Percentiles rank a stretch among this genome's conserved stretches.
phyloP scores from a whole-genome alignment of 2,888 invertebrate genomes.

The Andrena minutula region DNA sequence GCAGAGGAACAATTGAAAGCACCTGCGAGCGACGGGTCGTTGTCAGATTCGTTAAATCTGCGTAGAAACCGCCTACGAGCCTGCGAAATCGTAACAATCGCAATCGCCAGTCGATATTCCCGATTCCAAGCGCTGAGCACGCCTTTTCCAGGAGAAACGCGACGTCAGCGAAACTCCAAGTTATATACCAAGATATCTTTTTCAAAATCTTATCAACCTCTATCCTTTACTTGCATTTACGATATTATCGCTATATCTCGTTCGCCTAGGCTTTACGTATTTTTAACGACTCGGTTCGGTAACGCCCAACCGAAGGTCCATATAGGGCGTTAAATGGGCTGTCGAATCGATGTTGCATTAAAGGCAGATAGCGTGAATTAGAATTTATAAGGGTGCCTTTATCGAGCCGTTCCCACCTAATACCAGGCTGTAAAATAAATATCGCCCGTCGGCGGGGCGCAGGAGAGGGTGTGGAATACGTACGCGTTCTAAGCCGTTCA shows the following conservation, averaged over 20 bases:
- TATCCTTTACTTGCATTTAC: not conserved
- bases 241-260: not conserved
- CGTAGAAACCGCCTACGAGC: not conserved
- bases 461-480: slow-evolving; percentile 13
- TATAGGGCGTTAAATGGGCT: not conserved
- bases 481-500: not conserved
- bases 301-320: not conserved
- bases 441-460: slow-evolving; percentile 5
- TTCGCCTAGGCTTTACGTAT: not conserved
- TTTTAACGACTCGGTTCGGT: not conserved
- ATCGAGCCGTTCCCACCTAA: slow-evolving; percentile 8
- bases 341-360: slow-evolving; percentile 21
- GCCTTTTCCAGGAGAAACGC: not conserved
- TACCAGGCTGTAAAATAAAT: slow-evolving; percentile 30
- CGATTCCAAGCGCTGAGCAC: not conserved
- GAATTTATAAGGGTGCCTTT: slow-evolving; percentile 28
- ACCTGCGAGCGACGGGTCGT: not conserved
- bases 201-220: not conserved
- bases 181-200: not conserved
- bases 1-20: slow-evolving; percentile 11
- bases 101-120: not conserved
- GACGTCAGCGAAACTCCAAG: not conserved
- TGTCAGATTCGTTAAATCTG: slow-evolving; percentile 15
- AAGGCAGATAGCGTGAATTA: slow-evolving; percentile 24
- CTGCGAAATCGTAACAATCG: slow-evolving; percentile 11